These are phyloP conservation scores for Lampris incognitus DNA, from an alignment of 2,113 vertebrate genomes.

Conservation along the genomic window DNA sequence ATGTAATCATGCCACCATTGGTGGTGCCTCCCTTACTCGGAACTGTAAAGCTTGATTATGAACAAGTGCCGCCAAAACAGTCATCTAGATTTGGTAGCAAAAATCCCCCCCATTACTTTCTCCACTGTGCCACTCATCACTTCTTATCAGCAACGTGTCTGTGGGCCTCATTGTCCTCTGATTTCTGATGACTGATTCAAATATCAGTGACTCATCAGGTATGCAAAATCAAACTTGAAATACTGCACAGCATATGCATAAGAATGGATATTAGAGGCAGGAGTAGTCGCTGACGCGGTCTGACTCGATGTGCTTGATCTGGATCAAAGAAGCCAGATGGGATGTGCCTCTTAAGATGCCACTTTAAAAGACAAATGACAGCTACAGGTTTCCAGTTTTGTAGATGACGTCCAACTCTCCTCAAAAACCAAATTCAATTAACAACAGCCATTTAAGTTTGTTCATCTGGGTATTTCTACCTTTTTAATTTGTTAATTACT, in stretches of 20 bases:
- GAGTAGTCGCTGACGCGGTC: neutral
- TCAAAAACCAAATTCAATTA: neutral
- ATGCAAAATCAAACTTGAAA: conserved; percentile 13
- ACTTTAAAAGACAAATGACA: neutral
- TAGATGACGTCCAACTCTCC: neutral
- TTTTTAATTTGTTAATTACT: neutral
- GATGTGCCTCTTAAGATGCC: neutral
- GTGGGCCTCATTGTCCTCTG: neutral
- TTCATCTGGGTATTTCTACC: neutral
- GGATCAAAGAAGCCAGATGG: neutral
- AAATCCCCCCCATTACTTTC: neutral
- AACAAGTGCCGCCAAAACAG: neutral
- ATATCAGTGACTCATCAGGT: neutral
- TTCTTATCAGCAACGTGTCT: neutral
- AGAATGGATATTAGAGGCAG: neutral
- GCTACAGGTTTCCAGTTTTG: neutral
- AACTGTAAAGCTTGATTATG: too few relatives aligned
- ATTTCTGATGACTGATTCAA: neutral
- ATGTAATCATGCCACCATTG: neutral
- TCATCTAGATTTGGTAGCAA: neutral
- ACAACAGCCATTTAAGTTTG: neutral
- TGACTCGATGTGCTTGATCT: conserved; percentile 1
- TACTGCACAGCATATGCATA: neutral
- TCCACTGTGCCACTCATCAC: neutral
- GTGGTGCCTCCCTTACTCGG: neutral